Conservation (phyloP, 1,140 invertebrate genomes). For the Conopomorpha cramerella region DNA sequence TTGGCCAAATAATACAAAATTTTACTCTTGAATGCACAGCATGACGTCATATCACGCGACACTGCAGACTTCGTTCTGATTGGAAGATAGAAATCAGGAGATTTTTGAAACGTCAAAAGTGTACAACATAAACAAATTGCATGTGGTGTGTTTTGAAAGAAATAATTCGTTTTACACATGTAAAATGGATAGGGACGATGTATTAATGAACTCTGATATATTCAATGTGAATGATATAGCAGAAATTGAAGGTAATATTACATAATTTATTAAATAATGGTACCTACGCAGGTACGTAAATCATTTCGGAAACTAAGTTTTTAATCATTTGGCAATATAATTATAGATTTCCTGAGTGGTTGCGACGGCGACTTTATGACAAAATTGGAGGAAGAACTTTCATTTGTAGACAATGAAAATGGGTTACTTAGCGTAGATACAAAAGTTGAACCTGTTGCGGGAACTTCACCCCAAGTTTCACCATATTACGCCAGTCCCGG, state of each 20-base stretch:
- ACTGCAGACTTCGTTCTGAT: conserved; percentile 18
- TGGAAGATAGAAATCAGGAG: conserved; percentile 22
- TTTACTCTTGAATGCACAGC: background rate
- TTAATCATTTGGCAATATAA: too few relatives aligned
- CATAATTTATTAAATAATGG: too few relatives aligned
- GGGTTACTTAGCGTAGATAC: conserved; percentile 28
- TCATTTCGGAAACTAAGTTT: too few relatives aligned
- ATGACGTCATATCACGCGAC: conserved; percentile 50
- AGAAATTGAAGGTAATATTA: conserved; percentile 45
- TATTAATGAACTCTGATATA: conserved; percentile 37
- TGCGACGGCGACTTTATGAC: conserved; percentile 52
- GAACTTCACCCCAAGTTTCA: conserved; percentile 20
- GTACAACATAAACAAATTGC: conserved; percentile 39
- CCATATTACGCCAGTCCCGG: conserved; percentile 24
- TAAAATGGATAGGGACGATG: conserved; percentile 35
- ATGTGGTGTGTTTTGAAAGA: conserved; percentile 4
- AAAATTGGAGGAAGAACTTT: conserved; percentile 41
- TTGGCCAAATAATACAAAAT: background rate
- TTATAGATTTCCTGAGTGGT: conserved; percentile 44
- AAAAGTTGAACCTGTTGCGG: conserved; percentile 17
- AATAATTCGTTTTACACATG: too few relatives aligned
- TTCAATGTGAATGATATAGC: conserved; percentile 44
- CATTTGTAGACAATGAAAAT: conserved; percentile 26
- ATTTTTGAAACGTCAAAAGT: conserved; percentile 38
- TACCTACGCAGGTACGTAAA: too few relatives aligned